Percentiles rank a stretch among this genome's conserved stretches.
Conservation (phyloP, 2,113 vertebrate species). For the Pithys albifrons region DNA sequence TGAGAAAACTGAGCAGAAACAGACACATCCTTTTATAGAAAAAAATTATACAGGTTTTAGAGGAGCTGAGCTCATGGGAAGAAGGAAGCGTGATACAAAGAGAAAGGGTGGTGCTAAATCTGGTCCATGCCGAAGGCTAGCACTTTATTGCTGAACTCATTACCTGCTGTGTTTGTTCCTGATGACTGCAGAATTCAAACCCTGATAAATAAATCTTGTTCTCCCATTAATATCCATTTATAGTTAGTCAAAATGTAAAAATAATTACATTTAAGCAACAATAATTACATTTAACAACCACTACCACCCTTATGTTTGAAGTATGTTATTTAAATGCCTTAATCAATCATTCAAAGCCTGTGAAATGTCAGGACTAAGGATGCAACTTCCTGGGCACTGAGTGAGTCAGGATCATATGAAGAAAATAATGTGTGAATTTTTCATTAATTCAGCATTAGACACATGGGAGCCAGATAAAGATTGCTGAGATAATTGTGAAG, state of each 20-base stretch:
- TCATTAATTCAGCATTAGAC: not conserved
- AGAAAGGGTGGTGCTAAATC: conserved; percentile 30
- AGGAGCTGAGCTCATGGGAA: conserved; percentile 34
- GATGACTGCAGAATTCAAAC: not conserved
- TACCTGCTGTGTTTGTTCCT: conserved; percentile 31
- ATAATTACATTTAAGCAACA: not conserved
- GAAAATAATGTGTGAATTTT: conserved; percentile 9
- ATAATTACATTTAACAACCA: not conserved
- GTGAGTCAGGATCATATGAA: not conserved
- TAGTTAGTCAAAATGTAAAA: conserved; percentile 34
- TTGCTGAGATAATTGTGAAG: not conserved
- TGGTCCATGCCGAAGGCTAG: conserved; percentile 37
- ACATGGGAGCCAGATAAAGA: not conserved
- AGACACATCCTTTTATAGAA: not conserved
- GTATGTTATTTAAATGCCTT: not conserved
- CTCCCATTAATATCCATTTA: conserved; percentile 4
- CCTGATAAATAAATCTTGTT: not conserved
- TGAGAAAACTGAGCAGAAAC: not conserved
- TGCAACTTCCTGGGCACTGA: not conserved
- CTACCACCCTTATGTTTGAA: not conserved
- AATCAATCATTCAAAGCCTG: conserved; percentile 6
- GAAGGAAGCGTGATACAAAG: conserved; percentile 46
- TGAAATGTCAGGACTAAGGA: conserved; percentile 26
- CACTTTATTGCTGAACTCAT: conserved; percentile 28
- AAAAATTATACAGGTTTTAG: conserved; percentile 29